These are phyloP conservation scores for Drosophila paramelanica DNA, from an alignment of 2,888 invertebrate genomes.

Conservation along the genomic window DNA sequence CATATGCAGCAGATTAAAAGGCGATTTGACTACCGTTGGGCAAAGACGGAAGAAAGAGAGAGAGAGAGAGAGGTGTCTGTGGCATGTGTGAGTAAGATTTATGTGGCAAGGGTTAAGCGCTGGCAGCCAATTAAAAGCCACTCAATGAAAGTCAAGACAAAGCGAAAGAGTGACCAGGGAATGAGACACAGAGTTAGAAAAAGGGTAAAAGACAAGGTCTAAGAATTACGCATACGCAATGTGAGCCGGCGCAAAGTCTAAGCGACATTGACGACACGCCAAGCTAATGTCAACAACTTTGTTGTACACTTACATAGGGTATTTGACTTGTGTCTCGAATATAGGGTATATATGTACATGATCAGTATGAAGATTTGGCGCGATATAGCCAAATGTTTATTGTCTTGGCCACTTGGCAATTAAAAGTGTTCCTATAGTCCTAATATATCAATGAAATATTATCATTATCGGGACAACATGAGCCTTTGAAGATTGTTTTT, in stretches of 20 bases:
- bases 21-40: conserved; percentile 66
- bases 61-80: conserved; percentile 24
- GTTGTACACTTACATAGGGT: neutral
- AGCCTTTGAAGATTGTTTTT: too few species aligned
- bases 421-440: too few species aligned
- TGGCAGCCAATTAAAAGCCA: conserved; percentile 75
- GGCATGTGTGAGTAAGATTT: conserved; percentile 56
- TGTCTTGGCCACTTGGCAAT: too few species aligned
- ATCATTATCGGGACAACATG: too few species aligned
- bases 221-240: conserved; percentile 72
- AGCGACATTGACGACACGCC: conserved; percentile 23
- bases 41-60: neutral
- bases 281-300: conserved; percentile 27
- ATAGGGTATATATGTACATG: too few species aligned
- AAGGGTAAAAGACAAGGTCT: conserved; percentile 11
- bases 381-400: too few species aligned
- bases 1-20: conserved; percentile 77
- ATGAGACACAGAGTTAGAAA: neutral
- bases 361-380: too few species aligned
- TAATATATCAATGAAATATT: too few species aligned
- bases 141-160: conserved; percentile 63
- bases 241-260: conserved; percentile 39
- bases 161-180: neutral
- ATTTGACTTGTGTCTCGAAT: too few species aligned
- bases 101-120: conserved; percentile 57